These are phyloP conservation scores for Perccottus glenii DNA, from an alignment of 2,113 vertebrate genomes.

Conservation along the genomic window DNA sequence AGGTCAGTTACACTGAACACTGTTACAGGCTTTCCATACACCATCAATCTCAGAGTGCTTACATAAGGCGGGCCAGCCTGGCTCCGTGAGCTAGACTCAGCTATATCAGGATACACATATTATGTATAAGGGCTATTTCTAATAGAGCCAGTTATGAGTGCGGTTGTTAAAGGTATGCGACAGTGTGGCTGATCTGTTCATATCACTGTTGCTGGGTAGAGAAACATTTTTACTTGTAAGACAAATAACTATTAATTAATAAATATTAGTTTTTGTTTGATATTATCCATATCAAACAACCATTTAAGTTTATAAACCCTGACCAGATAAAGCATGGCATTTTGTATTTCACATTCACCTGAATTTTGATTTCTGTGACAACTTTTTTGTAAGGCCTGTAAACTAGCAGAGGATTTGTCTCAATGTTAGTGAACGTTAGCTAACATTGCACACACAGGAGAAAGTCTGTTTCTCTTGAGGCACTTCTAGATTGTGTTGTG, in stretches of 20 bases:
- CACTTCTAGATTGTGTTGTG: constrained; percentile 3
- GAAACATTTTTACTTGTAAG: background rate
- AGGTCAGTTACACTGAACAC: background rate
- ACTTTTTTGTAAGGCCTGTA: background rate
- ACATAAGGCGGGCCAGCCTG: constrained; percentile 27
- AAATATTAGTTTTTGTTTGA: background rate
- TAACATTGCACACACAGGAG: background rate
- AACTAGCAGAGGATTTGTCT: background rate
- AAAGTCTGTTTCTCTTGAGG: background rate
- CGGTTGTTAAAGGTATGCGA: constrained; percentile 22
- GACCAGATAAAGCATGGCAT: too few species aligned
- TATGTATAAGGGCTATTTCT: constrained; percentile 35
- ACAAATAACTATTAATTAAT: too few species aligned
- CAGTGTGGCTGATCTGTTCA: constrained; percentile 14
- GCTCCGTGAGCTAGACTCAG: constrained; percentile 13
- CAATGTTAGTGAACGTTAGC: background rate
- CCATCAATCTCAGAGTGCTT: constrained; percentile 25
- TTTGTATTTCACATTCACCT: too few species aligned
- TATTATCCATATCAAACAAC: too few species aligned
- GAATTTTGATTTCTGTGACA: too few species aligned
- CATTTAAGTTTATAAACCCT: too few species aligned
- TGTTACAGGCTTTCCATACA: constrained; percentile 9
- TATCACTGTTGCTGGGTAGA: constrained; percentile 38
- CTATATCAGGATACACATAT: constrained; percentile 48
- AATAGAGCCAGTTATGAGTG: constrained; percentile 16